Base-by-base conservation (phyloP, 2,888 invertebrate species). In the Meliscaeva auricollis region DNA sequence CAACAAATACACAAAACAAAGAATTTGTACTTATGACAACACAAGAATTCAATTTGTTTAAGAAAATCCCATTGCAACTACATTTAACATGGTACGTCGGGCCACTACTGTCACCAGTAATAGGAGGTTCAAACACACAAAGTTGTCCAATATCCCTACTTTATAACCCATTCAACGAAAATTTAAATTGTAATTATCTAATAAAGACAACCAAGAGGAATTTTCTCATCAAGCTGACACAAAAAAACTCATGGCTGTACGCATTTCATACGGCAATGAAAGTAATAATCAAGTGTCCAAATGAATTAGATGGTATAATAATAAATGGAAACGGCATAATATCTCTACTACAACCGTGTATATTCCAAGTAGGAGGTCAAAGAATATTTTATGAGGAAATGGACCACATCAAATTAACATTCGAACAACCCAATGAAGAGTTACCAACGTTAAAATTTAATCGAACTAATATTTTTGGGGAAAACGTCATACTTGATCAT, bases 371-470 rank as follows among this genome's bases (percentile, higher is more conserved):
- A n/a, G 44, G n/a, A 44, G n/a, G 6, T 9, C n/a, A n/a, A 44
- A 44, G 5, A 15, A 44, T 44, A 44, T 6, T 44, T n/a, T 44
- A 44, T 44, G 44, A 44, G 11, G 3, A 44, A n/a, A 44, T 11
- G 6, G 44, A 44, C 44, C 44, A 44, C 44, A n/a, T 44, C 11
- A 44, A 44, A 5, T 44, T 44, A 44, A 44, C 44, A 44, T 44
- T 44, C 15, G 11, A 13, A 44, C 44, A 44, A 44, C n/a, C 44
- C 6, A 44, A 44, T n/a, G n/a, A n/a, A n/a, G n/a, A n/a, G n/a
- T n/a, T n/a, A n/a, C n/a, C n/a, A n/a, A n/a, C n/a, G n/a, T n/a
- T n/a, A n/a, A n/a, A n/a, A n/a, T n/a, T n/a, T n/a, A n/a, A n/a
- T n/a, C n/a, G n/a, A n/a, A n/a, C n/a, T n/a, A n/a, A n/a, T n/a